A percentile compares a stretch with the other conserved stretches of the same genome.
phyloP scores from a whole-genome alignment of 2,113 vertebrate species.

The Scortum barcoo region DNA sequence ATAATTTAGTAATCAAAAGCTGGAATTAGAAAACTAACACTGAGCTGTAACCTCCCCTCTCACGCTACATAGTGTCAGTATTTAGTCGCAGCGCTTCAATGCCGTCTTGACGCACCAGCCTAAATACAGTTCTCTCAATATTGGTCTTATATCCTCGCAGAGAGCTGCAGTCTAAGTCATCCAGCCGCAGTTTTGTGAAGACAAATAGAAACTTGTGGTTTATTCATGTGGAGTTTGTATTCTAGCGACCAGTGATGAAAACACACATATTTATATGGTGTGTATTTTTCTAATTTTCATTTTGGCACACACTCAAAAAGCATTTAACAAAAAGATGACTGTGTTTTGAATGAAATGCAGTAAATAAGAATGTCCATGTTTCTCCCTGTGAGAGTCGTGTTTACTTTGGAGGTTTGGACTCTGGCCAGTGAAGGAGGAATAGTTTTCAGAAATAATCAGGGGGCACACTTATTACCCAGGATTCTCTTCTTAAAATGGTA shows the following conservation, averaged over 20 bases:
- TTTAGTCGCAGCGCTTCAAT: constrained; percentile 48
- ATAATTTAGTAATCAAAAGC: constrained; percentile 35
- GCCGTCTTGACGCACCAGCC: constrained; percentile 60
- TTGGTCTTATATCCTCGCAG: constrained; percentile 74
- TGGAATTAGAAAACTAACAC: constrained; percentile 48
- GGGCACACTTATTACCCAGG: constrained; percentile 82
- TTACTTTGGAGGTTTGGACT: constrained; percentile 85
- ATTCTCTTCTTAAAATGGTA: constrained; percentile 72
- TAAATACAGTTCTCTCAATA: constrained; percentile 79
- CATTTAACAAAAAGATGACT: constrained; percentile 82
- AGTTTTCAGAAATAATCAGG: constrained; percentile 85
- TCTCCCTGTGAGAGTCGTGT: constrained; percentile 78
- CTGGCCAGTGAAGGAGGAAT: constrained; percentile 82
- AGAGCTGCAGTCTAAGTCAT: constrained; percentile 70
- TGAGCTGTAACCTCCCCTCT: constrained; percentile 22
- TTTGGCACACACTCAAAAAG: constrained; percentile 74
- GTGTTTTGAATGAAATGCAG: constrained; percentile 84
- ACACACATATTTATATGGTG: constrained; percentile 74
- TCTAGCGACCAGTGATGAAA: constrained; percentile 73
- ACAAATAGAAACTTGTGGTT: constrained; percentile 80
- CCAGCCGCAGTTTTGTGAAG: constrained; percentile 60
- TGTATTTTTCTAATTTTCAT: constrained; percentile 80
- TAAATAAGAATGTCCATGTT: constrained; percentile 85
- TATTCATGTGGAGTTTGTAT: constrained; percentile 75
- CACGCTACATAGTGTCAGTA: constrained; percentile 35